Evolutionary conservation across 2,113 vertebrate genomes (phyloP).

Genomic region (Chionodraco myersi): DNA sequence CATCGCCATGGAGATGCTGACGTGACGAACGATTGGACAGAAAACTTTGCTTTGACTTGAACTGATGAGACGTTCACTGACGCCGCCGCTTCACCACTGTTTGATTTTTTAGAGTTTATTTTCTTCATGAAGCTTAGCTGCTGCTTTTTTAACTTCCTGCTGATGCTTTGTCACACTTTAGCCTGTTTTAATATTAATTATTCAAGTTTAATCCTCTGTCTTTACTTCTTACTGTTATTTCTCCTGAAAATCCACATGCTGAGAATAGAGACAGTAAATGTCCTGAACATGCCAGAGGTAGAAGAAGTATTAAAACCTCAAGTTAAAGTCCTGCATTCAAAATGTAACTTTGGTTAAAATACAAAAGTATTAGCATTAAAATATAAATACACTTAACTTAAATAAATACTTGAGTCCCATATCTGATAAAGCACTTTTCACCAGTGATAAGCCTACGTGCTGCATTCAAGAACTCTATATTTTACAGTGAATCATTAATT

Average conservation of each 20-base stretch:
- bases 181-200: neutral
- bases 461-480: neutral
- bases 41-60: slow-evolving; percentile 35
- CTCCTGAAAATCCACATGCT: too few relatives aligned
- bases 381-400: too few relatives aligned
- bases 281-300: too few relatives aligned
- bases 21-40: slow-evolving; percentile 32
- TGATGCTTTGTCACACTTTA: neutral
- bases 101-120: neutral
- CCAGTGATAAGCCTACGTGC: neutral
- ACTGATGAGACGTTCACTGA: slow-evolving; percentile 31
- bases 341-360: too few relatives aligned
- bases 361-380: too few relatives aligned
- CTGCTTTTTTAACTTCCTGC: neutral
- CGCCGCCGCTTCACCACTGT: neutral
- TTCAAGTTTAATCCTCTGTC: neutral
- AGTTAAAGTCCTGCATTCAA: too few relatives aligned
- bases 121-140: neutral
- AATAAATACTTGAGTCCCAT: neutral
- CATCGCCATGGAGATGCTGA: slow-evolving; percentile 40
- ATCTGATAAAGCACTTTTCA: neutral
- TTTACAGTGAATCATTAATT: neutral
- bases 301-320: too few relatives aligned
- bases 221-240: too few relatives aligned
- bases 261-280: too few relatives aligned